phyloP scores from a whole-genome alignment of 2,888 invertebrate species.

The Noctua janthina region DNA sequence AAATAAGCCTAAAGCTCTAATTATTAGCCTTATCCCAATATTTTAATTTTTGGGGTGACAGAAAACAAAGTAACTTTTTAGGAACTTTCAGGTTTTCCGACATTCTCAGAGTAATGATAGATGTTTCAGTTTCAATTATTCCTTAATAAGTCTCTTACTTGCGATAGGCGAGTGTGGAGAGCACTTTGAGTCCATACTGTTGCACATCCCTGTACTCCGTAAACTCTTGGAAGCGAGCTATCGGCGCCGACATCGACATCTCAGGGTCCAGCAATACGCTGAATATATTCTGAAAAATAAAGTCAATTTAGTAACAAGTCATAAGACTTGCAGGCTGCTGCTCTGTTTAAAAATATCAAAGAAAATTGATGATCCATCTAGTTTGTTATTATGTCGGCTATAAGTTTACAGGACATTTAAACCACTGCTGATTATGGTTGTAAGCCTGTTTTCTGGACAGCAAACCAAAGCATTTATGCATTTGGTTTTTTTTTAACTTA shows the following conservation, averaged over 20 bases:
- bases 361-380: not conserved
- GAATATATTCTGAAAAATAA: conserved; percentile 90
- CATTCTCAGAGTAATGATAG: no score
- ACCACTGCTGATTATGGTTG: not conserved
- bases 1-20: no score
- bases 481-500: no score
- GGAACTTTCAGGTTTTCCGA: no score
- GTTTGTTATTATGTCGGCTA: not conserved
- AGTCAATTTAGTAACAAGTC: not conserved
- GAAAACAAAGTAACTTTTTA: no score
- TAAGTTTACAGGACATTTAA: not conserved
- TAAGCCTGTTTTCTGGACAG: not conserved
- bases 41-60: no score
- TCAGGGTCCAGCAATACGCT: conserved; percentile 91
- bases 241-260: conserved; percentile 90
- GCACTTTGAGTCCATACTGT: conserved; percentile 92
- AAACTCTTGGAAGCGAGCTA: conserved; percentile 94
- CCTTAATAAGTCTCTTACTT: conserved; percentile 74
- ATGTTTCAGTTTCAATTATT: no score
- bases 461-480: not conserved
- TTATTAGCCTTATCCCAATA: no score
- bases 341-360: not conserved
- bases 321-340: not conserved
- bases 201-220: conserved; percentile 94
- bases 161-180: conserved; percentile 82